Evolutionary conservation across 2,113 vertebrate species (phyloP).

Genomic region (Melospiza melodia): DNA sequence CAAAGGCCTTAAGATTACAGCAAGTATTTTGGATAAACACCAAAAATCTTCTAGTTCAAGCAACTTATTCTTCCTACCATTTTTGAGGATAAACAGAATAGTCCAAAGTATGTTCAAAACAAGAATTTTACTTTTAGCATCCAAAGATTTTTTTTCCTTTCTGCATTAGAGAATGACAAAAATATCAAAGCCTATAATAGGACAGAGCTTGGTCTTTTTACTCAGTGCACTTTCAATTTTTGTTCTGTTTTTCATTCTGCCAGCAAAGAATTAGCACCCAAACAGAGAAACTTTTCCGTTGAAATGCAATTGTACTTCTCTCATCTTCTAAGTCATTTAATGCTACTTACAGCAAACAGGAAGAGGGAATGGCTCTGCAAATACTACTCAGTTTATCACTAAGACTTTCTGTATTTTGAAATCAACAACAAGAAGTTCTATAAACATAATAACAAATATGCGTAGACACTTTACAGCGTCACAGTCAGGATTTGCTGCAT

Average conservation of each 20-base stretch:
- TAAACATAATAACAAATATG: not conserved
- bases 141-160: not conserved
- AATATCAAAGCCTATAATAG: not conserved
- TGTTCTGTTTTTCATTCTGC: not conserved
- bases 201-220: not conserved
- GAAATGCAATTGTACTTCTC: not conserved
- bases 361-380: not conserved
- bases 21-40: not conserved
- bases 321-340: not conserved
- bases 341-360: rapidly evolving
- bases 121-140: not conserved
- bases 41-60: not conserved
- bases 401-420: not conserved
- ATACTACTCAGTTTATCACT: not conserved
- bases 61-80: not conserved
- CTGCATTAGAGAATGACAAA: not conserved
- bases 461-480: not conserved
- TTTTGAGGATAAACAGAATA: not conserved
- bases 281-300: not conserved
- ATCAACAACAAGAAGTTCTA: not conserved
- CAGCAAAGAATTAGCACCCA: not conserved
- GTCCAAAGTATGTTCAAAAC: not conserved
- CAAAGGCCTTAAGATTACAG: not conserved
- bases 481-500: not conserved
- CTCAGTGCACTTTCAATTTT: not conserved